A percentile compares a stretch with the other conserved stretches of the same genome.
Conservation (phyloP, 2,888 invertebrate genomes). For the Tyria jacobaeae region DNA sequence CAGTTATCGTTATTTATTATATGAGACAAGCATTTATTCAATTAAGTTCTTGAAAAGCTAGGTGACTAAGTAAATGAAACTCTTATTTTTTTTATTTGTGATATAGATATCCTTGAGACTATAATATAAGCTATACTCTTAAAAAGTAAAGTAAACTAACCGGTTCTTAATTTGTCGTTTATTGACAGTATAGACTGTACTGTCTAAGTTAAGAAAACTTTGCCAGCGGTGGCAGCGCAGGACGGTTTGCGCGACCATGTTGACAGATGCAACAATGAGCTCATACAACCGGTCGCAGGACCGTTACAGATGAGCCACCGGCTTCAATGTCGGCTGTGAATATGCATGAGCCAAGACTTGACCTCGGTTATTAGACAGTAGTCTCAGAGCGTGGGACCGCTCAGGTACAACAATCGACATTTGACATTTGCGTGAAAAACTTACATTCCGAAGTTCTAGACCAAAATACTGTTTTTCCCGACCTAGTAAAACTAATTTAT, state of each 20-base stretch:
- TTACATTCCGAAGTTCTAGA: not conserved
- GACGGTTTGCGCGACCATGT: constrained; percentile 54
- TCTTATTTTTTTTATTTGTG: constrained; percentile 14
- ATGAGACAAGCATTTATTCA: constrained; percentile 9
- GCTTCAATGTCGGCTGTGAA: constrained; percentile 70
- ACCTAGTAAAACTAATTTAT: not conserved
- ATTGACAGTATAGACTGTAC: constrained; percentile 17
- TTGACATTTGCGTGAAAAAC: constrained; percentile 68
- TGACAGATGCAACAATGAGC: constrained; percentile 79
- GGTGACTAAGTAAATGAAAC: not conserved
- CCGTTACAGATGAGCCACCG: constrained; percentile 84
- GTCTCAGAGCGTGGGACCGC: constrained; percentile 78
- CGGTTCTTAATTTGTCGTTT: constrained; percentile 16
- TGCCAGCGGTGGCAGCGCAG: constrained; percentile 35
- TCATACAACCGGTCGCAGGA: constrained; percentile 81
- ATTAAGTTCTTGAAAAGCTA: constrained; percentile 6
- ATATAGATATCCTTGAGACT: constrained; percentile 14
- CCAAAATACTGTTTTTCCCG: not conserved
- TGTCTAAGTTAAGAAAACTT: constrained; percentile 20
- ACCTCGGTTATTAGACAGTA: constrained; percentile 83
- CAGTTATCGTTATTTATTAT: not conserved
- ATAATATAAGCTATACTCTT: not conserved
- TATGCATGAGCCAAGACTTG: constrained; percentile 83
- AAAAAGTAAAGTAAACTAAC: constrained; percentile 2
- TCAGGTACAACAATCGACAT: constrained; percentile 68